Evolutionary conservation across 2,113 vertebrate genomes (phyloP), one percentile per base, ranked within the genome.

Genomic region (Copsychus sechellarum): DNA sequence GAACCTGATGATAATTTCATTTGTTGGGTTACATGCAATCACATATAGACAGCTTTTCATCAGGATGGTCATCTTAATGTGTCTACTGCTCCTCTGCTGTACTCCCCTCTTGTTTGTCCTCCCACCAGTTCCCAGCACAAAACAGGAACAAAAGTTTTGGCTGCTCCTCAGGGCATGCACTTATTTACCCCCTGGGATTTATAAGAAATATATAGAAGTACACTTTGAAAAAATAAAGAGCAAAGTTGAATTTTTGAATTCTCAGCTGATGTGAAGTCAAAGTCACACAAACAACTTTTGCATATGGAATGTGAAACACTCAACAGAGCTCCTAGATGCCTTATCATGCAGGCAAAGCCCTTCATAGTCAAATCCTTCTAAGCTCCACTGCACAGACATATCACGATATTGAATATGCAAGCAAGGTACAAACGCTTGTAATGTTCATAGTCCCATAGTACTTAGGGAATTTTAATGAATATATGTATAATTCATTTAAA

Each of bases 401-500:
- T 86, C 79, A 92, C 0, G 1, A 61, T 62, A 70, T 14, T 83
- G 47, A 96, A 91, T 80, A 66, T 82, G 74, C 34, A 91, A 85
- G 77, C 33, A 89, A 56, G 51, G 42, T 86, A 43, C 25, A 92
- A 93, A 86, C 50, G 25, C 80, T 88, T 90, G 60, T 88, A 92
- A 83, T 38, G 28, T 43, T 89, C 90, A 48, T 62, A 45, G 78
- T 93, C 71, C 45, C n/a, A 36, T 6, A 73, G 23, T 76, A 62
- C 48, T 79, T 62, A 17, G 45, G 76, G 58, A 93, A 96, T 93
- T 88, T 93, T 88, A 96, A 93, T 94, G 88, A 93, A 82, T 61
- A 77, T 20, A 93, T 93, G 38, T 60, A 89, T 92, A 88, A 95
- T 96, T 96, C 43, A 93, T 94, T 95, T 72, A 48, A 90, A 90